These are phyloP conservation scores for Phortica okadai DNA, from an alignment of 2,888 invertebrate species.

Conservation along the genomic window DNA sequence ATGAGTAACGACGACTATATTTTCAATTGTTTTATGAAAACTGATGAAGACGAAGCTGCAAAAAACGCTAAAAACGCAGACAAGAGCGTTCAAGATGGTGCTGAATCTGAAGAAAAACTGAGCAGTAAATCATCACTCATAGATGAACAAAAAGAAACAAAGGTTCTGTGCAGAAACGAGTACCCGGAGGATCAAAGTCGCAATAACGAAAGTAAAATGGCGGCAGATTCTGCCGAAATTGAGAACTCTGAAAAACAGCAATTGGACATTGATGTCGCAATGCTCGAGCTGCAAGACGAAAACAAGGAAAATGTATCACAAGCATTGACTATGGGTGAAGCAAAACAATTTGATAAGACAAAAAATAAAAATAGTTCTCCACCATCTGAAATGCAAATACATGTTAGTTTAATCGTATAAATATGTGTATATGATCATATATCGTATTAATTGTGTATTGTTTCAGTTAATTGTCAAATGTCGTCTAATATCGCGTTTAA, in stretches of 20 bases:
- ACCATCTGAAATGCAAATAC: conserved; percentile 78
- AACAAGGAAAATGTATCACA: conserved; percentile 18
- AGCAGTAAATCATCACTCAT: conserved; percentile 40
- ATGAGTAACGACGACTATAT: conserved; percentile 49
- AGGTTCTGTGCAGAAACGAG: conserved; percentile 35
- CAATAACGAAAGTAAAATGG: conserved; percentile 35
- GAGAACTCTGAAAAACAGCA: conserved; percentile 29
- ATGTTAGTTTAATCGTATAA: conserved; percentile 75
- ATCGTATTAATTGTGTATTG: conserved; percentile 37
- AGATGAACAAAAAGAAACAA: conserved; percentile 37
- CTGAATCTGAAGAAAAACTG: conserved; percentile 2
- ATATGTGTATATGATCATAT: neutral
- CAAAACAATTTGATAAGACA: conserved; percentile 53
- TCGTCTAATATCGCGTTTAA: conserved; percentile 86
- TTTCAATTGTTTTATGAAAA: conserved; percentile 51
- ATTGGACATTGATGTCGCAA: conserved; percentile 17
- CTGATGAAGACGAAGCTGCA: conserved; percentile 36
- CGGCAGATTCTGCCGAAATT: conserved; percentile 20
- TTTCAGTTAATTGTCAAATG: conserved; percentile 86
- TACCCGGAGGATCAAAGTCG: conserved; percentile 8
- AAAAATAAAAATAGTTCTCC: conserved; percentile 54
- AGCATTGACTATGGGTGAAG: neutral
- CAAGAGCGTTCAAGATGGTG: conserved; percentile 48
- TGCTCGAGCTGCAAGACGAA: conserved; percentile 25
- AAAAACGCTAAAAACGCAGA: conserved; percentile 50